phyloP scores from a whole-genome alignment of 2,113 vertebrate genomes.

The Tragelaphus strepsiceros region DNA sequence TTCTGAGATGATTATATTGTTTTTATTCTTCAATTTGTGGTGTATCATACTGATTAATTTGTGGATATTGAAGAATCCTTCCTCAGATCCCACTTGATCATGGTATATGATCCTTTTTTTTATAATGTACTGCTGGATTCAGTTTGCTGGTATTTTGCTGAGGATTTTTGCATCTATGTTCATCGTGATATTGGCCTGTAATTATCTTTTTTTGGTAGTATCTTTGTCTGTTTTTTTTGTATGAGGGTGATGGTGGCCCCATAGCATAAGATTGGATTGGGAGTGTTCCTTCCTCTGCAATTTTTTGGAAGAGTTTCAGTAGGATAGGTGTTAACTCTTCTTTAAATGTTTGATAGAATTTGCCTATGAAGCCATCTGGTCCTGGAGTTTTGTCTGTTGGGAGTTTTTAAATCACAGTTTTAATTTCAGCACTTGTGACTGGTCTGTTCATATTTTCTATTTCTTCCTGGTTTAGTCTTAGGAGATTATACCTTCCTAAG shows the following conservation, averaged over 20 bases:
- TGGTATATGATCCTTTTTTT: not conserved
- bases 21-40: not conserved
- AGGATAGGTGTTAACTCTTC: not conserved
- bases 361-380: not conserved
- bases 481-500: not conserved
- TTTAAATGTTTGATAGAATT: not conserved
- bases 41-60: not conserved
- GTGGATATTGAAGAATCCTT: not conserved
- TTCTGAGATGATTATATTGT: not conserved
- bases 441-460: not conserved
- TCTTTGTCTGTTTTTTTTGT: not conserved
- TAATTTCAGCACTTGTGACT: not conserved
- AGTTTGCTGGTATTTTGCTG: not conserved
- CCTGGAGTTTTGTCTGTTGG: not conserved
- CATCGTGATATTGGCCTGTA: not conserved
- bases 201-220: not conserved
- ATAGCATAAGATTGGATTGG: not conserved
- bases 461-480: not conserved
- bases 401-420: not conserved
- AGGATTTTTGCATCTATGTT: not conserved
- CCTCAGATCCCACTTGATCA: not conserved
- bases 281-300: not conserved
- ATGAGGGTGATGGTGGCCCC: not conserved
- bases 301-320: not conserved
- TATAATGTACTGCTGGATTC: not conserved